A percentile compares a stretch with the other conserved stretches of the same genome.
Conservation (phyloP, 2,113 vertebrate genomes). For the Peromyscus californicus region DNA sequence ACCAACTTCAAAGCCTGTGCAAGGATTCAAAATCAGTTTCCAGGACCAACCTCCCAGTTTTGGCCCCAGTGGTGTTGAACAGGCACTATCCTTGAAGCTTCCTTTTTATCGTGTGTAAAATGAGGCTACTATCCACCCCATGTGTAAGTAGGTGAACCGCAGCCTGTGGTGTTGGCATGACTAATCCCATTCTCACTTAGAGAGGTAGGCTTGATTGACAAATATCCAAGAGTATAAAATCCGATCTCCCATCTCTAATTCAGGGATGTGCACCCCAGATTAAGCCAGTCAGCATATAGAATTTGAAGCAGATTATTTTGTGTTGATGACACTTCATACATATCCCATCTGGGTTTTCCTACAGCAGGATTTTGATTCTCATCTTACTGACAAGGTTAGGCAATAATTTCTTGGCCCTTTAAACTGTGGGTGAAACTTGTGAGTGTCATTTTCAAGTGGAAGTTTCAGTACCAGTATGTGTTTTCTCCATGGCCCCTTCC, state of each 20-base stretch:
- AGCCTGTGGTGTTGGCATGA: not conserved
- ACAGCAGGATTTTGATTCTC: not conserved
- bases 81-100: not conserved
- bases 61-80: not conserved
- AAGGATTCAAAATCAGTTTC: not conserved
- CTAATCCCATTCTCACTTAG: not conserved
- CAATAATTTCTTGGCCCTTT: not conserved
- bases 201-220: not conserved
- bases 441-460: not conserved
- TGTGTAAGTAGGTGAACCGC: not conserved
- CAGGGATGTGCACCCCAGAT: not conserved
- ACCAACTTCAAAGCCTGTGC: not conserved
- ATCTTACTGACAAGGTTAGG: not conserved
- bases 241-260: not conserved
- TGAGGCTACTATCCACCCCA: not conserved
- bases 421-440: not conserved
- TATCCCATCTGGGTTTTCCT: not conserved
- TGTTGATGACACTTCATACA: conserved; percentile 15
- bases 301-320: not conserved
- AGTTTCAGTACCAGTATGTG: not conserved
- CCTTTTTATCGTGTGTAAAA: not conserved
- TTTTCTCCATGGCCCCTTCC: not conserved
- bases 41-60: not conserved
- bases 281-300: not conserved
- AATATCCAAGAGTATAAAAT: not conserved